A percentile compares a stretch with the other conserved stretches of the same genome.
phyloP scores from a whole-genome alignment of 2,888 invertebrate genomes.

The Graphium colonna region DNA sequence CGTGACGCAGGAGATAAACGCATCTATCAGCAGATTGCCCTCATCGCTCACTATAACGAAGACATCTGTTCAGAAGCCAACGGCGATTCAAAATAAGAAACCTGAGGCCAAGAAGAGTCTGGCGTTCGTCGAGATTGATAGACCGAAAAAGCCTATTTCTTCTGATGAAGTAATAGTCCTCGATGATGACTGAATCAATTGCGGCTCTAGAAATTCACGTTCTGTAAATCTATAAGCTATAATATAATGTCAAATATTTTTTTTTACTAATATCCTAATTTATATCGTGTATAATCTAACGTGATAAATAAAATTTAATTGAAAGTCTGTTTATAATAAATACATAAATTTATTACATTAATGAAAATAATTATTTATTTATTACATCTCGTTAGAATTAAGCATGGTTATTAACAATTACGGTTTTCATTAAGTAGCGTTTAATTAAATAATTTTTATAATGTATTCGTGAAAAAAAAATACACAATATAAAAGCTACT shows the following conservation, averaged over 20 bases:
- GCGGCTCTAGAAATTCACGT: too few relatives aligned
- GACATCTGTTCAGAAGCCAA: constrained; percentile 46
- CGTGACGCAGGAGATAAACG: constrained; percentile 47
- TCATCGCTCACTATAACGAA: constrained; percentile 77
- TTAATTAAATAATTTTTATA: too few relatives aligned
- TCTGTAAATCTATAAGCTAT: constrained; percentile 5
- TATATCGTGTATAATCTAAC: too few relatives aligned
- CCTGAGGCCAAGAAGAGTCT: constrained; percentile 56
- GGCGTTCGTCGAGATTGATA: constrained; percentile 43
- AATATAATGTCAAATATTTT: neutral
- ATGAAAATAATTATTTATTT: neutral
- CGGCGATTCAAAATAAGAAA: constrained; percentile 42
- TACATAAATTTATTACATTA: neutral
- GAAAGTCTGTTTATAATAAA: neutral
- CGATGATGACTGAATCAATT: constrained; percentile 58
- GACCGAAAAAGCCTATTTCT: constrained; percentile 53
- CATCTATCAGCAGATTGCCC: constrained; percentile 70
- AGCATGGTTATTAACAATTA: too few relatives aligned
- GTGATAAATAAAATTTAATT: constrained; percentile 6
- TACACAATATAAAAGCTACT: too few relatives aligned
- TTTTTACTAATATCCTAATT: neutral
- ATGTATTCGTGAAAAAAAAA: too few relatives aligned
- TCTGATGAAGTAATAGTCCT: constrained; percentile 68
- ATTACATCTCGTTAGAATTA: neutral
- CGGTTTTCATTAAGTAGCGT: too few relatives aligned